Conservation (phyloP, 1,140 invertebrate genomes). For the Ceratosolen solmsi region DNA sequence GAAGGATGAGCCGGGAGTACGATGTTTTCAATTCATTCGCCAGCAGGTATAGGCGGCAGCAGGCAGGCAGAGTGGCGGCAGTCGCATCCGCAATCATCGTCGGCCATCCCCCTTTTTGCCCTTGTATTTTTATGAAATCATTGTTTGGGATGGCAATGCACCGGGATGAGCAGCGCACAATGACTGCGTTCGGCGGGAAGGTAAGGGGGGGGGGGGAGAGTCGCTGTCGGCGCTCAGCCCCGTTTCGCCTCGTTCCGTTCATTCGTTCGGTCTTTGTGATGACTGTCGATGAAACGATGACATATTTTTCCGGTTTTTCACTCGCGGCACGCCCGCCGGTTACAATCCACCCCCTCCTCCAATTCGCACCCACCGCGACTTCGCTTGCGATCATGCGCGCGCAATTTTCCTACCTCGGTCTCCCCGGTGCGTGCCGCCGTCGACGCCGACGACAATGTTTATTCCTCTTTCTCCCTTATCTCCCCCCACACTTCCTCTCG, state of each 20-base stretch:
- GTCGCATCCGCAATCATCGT: conserved; percentile 56
- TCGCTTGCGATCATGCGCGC: no score
- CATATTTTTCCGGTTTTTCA: conserved; percentile 73
- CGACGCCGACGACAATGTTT: no score
- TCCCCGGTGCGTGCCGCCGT: no score
- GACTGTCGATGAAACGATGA: conserved; percentile 75
- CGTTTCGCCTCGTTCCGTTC: conserved; percentile 49
- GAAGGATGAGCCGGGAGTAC: neutral
- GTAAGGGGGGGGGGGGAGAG: conserved; percentile 50
- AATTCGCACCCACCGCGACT: conserved; percentile 16
- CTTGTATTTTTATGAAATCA: conserved; percentile 73
- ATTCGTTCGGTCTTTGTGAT: conserved; percentile 69
- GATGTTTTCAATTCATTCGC: conserved; percentile 48
- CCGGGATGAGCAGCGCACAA: conserved; percentile 70
- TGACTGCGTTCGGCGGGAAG: conserved; percentile 61
- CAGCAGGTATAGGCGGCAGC: neutral
- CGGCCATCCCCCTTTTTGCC: conserved; percentile 50
- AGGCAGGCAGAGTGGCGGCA: neutral
- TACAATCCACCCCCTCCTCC: conserved; percentile 10
- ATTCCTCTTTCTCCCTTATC: no score
- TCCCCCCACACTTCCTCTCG: conserved; percentile 1
- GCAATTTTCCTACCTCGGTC: no score
- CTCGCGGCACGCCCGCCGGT: conserved; percentile 65
- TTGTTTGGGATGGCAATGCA: conserved; percentile 73
- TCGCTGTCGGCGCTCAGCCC: neutral